Conservation (phyloP, 1,140 invertebrate species). For the Cydia splendana region DNA sequence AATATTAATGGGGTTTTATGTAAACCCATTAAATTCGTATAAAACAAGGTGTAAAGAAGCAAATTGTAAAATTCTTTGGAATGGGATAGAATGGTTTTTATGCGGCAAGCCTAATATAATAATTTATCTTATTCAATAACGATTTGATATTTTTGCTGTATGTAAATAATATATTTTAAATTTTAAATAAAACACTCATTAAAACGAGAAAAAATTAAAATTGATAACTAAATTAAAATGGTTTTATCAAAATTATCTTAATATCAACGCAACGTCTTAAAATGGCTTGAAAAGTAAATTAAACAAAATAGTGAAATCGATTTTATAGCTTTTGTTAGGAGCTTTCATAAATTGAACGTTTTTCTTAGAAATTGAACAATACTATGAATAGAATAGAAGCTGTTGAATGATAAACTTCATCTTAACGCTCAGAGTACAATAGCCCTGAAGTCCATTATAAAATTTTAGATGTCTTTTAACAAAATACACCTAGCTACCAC, state of each 20-base stretch:
- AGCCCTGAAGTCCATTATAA: not conserved
- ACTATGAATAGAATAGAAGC: not conserved
- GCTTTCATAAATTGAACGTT: not conserved
- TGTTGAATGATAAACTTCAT: not conserved
- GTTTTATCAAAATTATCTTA: not conserved
- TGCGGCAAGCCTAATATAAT: not conserved
- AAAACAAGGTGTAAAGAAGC: too few species aligned
- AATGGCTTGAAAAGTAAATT: not conserved
- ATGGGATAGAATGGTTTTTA: not conserved
- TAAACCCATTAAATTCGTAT: too few species aligned
- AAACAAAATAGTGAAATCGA: not conserved
- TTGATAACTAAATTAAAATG: not conserved
- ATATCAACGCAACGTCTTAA: not conserved
- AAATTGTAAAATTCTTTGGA: too few species aligned
- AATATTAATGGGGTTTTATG: not conserved
- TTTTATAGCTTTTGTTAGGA: not conserved
- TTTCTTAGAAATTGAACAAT: slow-evolving; percentile 7
- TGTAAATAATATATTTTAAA: not conserved
- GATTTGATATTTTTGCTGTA: not conserved
- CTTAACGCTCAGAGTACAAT: not conserved
- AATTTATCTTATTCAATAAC: too few species aligned
- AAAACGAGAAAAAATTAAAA: not conserved
- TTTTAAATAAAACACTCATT: not conserved
- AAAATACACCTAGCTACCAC: not conserved
- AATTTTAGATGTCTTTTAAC: not conserved